Conservation (phyloP, 2,888 invertebrate genomes). For the Rotaria magnacalcarata region DNA sequence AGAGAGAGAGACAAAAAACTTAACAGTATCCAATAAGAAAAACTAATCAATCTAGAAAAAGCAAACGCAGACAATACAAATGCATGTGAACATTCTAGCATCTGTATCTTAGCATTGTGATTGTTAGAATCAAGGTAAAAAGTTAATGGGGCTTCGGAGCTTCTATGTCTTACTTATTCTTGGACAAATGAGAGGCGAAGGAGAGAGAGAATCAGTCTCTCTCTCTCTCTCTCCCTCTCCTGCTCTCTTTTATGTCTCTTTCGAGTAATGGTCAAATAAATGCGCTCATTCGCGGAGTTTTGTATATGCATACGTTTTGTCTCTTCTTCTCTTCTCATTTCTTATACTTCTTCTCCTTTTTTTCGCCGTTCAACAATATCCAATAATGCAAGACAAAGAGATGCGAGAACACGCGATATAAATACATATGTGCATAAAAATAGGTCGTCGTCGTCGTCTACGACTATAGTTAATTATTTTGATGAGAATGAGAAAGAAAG, state of each 20-base stretch:
- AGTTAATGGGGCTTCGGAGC: not conserved
- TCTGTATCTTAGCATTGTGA: too few relatives aligned
- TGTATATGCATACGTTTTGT: not conserved
- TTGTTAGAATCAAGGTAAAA: not conserved
- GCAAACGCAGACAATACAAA: not conserved
- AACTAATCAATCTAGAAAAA: not conserved
- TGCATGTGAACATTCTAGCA: too few relatives aligned
- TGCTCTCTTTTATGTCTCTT: not conserved
- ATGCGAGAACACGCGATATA: not conserved
- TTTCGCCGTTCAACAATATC: conserved; percentile 10
- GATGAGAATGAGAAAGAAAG: conserved; percentile 25
- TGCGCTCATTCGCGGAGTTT: not conserved
- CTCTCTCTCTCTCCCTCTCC: not conserved
- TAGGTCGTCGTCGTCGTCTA: not conserved
- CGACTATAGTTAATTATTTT: conserved; percentile 33
- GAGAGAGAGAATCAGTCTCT: not conserved
- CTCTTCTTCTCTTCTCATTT: not conserved
- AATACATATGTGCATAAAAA: conserved; percentile 27
- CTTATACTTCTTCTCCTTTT: conserved; percentile 8
- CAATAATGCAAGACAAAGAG: conserved; percentile 26
- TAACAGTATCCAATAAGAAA: not conserved
- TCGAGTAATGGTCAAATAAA: not conserved
- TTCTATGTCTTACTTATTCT: not conserved
- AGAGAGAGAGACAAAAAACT: not conserved
- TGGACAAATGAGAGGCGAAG: conserved; percentile 1